These are phyloP conservation scores for Nesospiza acunhae DNA, from an alignment of 2,113 vertebrate genomes.

Conservation along the genomic window DNA sequence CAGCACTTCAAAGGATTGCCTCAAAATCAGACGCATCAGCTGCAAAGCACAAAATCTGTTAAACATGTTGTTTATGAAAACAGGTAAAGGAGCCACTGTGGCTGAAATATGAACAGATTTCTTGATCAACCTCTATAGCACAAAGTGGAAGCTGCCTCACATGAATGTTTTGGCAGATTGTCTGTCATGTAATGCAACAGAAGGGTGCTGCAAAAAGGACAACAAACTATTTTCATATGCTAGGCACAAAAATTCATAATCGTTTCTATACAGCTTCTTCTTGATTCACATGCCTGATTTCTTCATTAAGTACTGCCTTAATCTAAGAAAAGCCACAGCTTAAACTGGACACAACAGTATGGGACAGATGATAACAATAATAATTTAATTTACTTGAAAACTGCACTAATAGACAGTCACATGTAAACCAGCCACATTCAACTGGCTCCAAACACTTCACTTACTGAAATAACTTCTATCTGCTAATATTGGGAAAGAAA, in stretches of 20 bases:
- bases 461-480: not conserved
- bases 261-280: not conserved
- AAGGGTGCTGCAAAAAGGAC: not conserved
- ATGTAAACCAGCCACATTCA: not conserved
- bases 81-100: not conserved
- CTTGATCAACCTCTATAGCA: not conserved
- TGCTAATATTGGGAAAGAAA: not conserved
- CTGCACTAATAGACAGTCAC: not conserved
- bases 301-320: not conserved
- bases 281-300: not conserved
- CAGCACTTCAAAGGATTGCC: constrained; percentile 85
- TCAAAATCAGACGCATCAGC: constrained; percentile 87
- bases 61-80: not conserved
- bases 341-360: not conserved
- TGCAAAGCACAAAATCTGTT: constrained; percentile 52
- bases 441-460: not conserved
- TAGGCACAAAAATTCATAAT: not conserved
- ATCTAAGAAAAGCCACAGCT: not conserved
- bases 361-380: not conserved
- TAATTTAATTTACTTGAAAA: not conserved
- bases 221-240: not conserved
- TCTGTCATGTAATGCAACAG: not conserved
- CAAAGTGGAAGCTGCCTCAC: not conserved
- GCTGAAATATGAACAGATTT: not conserved
- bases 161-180: not conserved